These are phyloP conservation scores for Bombycilla garrulus DNA, from an alignment of 2,113 vertebrate species.

Conservation along the genomic window DNA sequence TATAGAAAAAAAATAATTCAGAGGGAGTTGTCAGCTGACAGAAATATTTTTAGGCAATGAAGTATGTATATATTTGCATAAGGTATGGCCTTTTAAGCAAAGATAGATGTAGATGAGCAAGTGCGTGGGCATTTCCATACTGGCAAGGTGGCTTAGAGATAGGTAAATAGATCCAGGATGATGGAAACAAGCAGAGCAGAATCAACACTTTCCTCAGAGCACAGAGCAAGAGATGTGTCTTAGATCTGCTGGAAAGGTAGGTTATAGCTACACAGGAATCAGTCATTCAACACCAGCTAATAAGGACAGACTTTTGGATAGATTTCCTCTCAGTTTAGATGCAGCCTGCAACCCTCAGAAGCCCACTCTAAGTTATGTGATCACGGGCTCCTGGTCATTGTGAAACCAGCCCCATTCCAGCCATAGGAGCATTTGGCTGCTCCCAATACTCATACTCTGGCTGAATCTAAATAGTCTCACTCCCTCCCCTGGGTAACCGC, in stretches of 20 bases:
- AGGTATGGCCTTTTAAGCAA: constrained; percentile 29
- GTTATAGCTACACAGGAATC: neutral
- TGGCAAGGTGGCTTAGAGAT: neutral
- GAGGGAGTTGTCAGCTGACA: constrained; percentile 18
- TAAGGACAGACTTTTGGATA: neutral
- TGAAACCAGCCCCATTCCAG: neutral
- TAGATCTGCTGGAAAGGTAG: neutral
- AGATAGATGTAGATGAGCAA: constrained; percentile 20
- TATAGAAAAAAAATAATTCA: neutral
- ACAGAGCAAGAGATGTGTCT: neutral
- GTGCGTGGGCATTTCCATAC: neutral
- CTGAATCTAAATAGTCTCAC: neutral
- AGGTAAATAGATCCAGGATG: neutral
- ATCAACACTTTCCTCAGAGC: neutral
- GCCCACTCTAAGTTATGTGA: neutral
- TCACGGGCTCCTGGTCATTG: neutral
- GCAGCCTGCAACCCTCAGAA: neutral
- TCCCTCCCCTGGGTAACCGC: neutral
- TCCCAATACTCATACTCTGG: neutral
- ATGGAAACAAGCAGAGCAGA: neutral
- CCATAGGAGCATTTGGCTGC: neutral
- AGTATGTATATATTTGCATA: constrained; percentile 19
- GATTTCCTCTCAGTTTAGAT: neutral
- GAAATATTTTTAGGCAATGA: constrained; percentile 37
- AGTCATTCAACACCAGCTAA: neutral